phyloP scores from a whole-genome alignment of 2,888 invertebrate species.

The Minunthozetes semirufus region DNA sequence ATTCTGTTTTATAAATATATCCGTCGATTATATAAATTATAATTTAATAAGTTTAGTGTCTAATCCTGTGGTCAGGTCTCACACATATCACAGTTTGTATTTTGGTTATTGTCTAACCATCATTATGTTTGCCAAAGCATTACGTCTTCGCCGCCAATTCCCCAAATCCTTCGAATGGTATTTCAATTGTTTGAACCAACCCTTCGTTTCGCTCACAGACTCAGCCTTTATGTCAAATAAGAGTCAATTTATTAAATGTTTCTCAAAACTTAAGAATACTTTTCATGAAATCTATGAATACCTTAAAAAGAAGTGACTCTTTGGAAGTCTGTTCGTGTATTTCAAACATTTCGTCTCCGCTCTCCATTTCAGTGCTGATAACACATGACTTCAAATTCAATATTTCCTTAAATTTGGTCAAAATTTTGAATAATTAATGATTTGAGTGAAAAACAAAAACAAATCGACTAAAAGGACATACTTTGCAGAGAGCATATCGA shows the following conservation, averaged over 20 bases:
- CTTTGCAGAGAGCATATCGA: slow-evolving; percentile 70
- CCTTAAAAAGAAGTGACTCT: slow-evolving; percentile 42
- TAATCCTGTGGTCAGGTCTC: neutral
- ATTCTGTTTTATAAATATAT: neutral
- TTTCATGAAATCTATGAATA: slow-evolving; percentile 26
- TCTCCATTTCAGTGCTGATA: slow-evolving; percentile 69
- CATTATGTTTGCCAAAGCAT: slow-evolving; percentile 94
- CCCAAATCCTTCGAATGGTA: slow-evolving; percentile 86
- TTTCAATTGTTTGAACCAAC: slow-evolving; percentile 83
- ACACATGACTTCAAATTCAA: slow-evolving; percentile 84
- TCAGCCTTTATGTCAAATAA: slow-evolving; percentile 61
- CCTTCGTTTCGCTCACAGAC: slow-evolving; percentile 72
- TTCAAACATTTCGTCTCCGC: slow-evolving; percentile 82
- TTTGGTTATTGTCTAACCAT: slow-evolving; percentile 40
- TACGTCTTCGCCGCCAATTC: slow-evolving; percentile 81
- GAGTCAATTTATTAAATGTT: neutral
- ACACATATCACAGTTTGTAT: slow-evolving; percentile 5
- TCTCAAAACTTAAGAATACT: neutral
- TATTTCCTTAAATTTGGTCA: slow-evolving; percentile 59
- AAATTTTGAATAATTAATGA: neutral
- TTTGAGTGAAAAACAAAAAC: neutral
- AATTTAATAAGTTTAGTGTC: neutral
- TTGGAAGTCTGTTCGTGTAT: slow-evolving; percentile 54
- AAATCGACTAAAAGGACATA: slow-evolving; percentile 46
- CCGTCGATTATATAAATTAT: neutral